Evolutionary conservation across 2,113 vertebrate genomes (phyloP).

Genomic region (Neotoma lepida): DNA sequence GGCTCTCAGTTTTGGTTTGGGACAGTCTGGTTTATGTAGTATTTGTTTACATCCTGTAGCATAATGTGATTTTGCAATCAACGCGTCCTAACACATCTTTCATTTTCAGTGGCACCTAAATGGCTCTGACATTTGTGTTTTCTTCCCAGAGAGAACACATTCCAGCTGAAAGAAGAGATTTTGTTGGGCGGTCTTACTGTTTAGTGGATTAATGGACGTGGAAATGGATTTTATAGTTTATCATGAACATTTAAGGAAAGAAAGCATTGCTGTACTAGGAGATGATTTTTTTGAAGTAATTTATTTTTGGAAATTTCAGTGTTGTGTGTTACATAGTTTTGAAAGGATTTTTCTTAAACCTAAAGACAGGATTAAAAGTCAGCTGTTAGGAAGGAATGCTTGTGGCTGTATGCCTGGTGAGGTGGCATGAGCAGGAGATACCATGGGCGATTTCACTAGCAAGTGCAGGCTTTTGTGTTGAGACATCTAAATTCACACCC

Average conservation of each 20-base stretch:
- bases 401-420: constrained; percentile 80
- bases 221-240: constrained; percentile 52
- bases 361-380: constrained; percentile 87
- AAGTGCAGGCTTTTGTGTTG: constrained; percentile 82
- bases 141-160: constrained; percentile 42
- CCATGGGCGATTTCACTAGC: constrained; percentile 83
- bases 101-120: constrained; percentile 25
- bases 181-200: constrained; percentile 56
- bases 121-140: constrained; percentile 65
- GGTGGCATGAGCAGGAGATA: constrained; percentile 82
- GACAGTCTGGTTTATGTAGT: neutral
- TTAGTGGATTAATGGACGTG: neutral
- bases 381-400: constrained; percentile 84
- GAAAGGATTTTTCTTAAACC: constrained; percentile 63
- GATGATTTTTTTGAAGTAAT: constrained; percentile 20
- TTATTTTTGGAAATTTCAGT: constrained; percentile 42
- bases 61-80: constrained; percentile 48
- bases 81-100: constrained; percentile 66
- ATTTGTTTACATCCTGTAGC: constrained; percentile 70
- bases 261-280: neutral
- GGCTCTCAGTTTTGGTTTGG: constrained; percentile 35
- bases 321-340: constrained; percentile 48
- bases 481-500: constrained; percentile 80
- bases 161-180: constrained; percentile 17
- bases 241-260: neutral